Base-by-base conservation (phyloP, 35 echinoderm and acorn worm genomes). In the Heliocidaris erythrogramma region DNA sequence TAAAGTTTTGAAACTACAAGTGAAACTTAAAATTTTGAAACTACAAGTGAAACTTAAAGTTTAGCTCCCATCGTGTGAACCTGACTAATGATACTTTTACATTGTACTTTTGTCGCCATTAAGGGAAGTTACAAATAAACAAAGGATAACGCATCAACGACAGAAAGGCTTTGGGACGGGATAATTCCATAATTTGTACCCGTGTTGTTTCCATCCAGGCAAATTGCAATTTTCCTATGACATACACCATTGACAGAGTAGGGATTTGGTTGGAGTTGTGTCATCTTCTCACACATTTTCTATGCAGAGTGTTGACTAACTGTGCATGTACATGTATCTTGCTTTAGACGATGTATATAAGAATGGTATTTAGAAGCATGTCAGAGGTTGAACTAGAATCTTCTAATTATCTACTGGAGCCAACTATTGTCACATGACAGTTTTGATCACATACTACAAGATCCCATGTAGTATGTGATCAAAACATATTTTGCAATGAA, bases 161-260 rank as follows among this genome's bases (percentile, higher is more conserved):
- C 91, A 92, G 91, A 92, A 30, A 48, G 91, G 91, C 29, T 92
- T 59, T 92, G 21, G 18, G 50, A 13, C 49, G 30, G 91, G 91
- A 92, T 92, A 92, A 92, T 18, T 92, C 48, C 32, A 92, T 92
- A 92, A 92, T 92, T 16, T 59, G 11, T 59, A 31, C 31, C 32
- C 2, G 48, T 92, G 91, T 92, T 92, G 91, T 56, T 92, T 92
- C 91, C 21, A 48, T 49, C 91, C 91, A 30, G 17, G 49, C 91
- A 92, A 92, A 92, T 92, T 92, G 48, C 47, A 59, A 92, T 92
- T 92, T 92, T 92, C 91, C 91, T 92, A 49, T 92, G 91, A 92
- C 91, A 92, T 48, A 92, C 49, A 59, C 47, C 49, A 92, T 16
- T 92, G 91, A 92, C 91, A 50, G 91, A 92, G 47, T 92, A 59